Base-by-base conservation (phyloP, 2,113 vertebrate genomes). In the Alosa alosa region DNA sequence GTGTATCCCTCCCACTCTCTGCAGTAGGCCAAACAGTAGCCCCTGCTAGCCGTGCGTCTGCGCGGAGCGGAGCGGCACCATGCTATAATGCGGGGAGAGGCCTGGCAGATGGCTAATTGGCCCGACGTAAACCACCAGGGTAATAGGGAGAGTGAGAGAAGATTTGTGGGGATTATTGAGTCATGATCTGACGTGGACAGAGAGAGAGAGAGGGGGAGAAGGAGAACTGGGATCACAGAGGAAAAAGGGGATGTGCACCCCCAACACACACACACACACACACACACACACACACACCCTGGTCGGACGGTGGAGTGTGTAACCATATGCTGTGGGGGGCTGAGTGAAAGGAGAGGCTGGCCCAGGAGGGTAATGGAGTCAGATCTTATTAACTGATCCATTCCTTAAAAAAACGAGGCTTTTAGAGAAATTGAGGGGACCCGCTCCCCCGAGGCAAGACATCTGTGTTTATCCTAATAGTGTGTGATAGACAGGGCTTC, bases 61-160 rank as follows among this genome's bases (percentile, higher is more conserved):
- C 11, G 72, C 72, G 9, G n/a, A 15, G 13, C 50, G 17, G 50
- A 11, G n/a, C 25, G 64, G n/a, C 64, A 44, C 20, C 1, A 31
- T 31, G 36, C 72, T 36, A 78, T 17, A 41, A 15, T 83, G 87
- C 57, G 47, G 49, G 87, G 41, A 84, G 87, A 84, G 88, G 93
- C 91, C 91, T 91, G 94, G 95, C 96, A 97, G 96, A 97, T 97
- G 96, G 96, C 94, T 96, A 97, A 96, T 96, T 97, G 95, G 95
- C 95, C 72, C 93, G 91, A 94, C 93, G 95, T 94, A 95, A 95
- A 95, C 90, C 92, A 86, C 90, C 86, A 89, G 93, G 93, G 88
- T 91, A 92, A 89, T 87, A 86, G 94, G 88, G 91, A 94, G 91
- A 93, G 89, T 93, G 88, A 90, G 89, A 87, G 90, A 82, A 91